Percentiles rank a stretch among this genome's conserved stretches.
These are phyloP conservation scores for Poecilia latipinna DNA, from an alignment of 2,113 vertebrate genomes.

Conservation along the genomic window DNA sequence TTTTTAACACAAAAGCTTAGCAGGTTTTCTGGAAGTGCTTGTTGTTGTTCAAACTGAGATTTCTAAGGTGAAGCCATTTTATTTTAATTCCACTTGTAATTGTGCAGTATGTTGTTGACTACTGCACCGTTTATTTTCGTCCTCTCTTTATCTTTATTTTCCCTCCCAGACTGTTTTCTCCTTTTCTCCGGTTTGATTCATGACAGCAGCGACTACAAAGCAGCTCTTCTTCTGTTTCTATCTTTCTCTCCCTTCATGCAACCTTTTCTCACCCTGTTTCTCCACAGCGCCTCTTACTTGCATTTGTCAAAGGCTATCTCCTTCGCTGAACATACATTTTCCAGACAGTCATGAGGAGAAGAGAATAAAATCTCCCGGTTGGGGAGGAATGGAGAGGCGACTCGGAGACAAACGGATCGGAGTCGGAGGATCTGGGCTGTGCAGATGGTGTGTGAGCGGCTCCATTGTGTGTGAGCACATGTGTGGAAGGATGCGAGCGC, in stretches of 20 bases:
- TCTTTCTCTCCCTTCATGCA: slow-evolving; percentile 13
- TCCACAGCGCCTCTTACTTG: slow-evolving; percentile 25
- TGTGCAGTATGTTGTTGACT: background rate
- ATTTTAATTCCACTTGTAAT: background rate
- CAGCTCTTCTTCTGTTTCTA: background rate
- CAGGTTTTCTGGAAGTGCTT: too few relatives aligned
- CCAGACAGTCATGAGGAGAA: slow-evolving; percentile 26
- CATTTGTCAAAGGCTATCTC: slow-evolving; percentile 47
- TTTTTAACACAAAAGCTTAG: too few relatives aligned
- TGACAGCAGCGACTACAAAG: slow-evolving; percentile 16
- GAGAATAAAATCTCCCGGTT: slow-evolving; percentile 38
- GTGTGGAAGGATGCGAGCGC: slow-evolving; percentile 26
- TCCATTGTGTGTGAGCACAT: slow-evolving; percentile 29
- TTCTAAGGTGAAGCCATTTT: background rate
- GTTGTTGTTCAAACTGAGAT: background rate
- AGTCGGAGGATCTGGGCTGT: slow-evolving; percentile 54
- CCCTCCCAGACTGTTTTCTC: background rate
- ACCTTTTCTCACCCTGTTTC: slow-evolving; percentile 1
- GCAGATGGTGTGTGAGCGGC: slow-evolving; percentile 58
- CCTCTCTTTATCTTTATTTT: background rate
- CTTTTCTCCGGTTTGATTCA: background rate
- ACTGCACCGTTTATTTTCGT: background rate
- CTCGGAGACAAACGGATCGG: slow-evolving; percentile 49
- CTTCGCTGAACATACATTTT: slow-evolving; percentile 34
- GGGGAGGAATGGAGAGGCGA: slow-evolving; percentile 30